Base-by-base conservation (phyloP, 2,113 vertebrate species). In the Syngnathus scovelli region DNA sequence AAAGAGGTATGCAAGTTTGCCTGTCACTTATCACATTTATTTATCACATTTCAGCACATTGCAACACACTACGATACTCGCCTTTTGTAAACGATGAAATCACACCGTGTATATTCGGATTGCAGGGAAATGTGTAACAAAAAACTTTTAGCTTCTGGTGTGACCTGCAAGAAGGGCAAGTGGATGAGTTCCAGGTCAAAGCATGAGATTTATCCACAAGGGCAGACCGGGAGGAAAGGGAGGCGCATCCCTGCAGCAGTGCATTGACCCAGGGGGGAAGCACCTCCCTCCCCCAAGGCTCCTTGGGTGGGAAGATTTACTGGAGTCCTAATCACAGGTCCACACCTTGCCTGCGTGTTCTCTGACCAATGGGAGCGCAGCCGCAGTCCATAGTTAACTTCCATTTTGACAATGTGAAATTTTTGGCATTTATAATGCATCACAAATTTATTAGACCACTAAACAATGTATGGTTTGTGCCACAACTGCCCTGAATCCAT, bases 251-350 rank as follows among this genome's bases (percentile, higher is more conserved):
- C 70, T 56, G 49, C 65, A 71, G 67, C 38, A 78, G 55, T 33
- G 74, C 21, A 70, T 33, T 73, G 69, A 67, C 77, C 82, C 4
- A 15, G 37, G 54, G 60, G 69, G 61, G 66, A 62, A 58, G 15
- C 49, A 72, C 61, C 61, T 66, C 68, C 27, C 27, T 33, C 27
- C 27, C 72, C 66, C 33, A 19, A 64, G 61, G 27, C 80, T 83
- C 33, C 63, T 67, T 85, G 70, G 65, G 77, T 88, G 86, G 88
- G 85, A 86, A 77, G 69, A 86, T 87, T 90, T 89, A 89, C 86
- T 80, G 81, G 73, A 78, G 77, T 49, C 82, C 67, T 78, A 85
- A 89, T 86, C 82, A 80, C 80, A 81, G 80, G 77, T 86, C 76
- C 67, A 82, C 78, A 79, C 78, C 61, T 75, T 70, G 37, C 73